These are phyloP conservation scores for Pectinophora gossypiella DNA, from an alignment of 1,140 invertebrate species.

Conservation along the genomic window DNA sequence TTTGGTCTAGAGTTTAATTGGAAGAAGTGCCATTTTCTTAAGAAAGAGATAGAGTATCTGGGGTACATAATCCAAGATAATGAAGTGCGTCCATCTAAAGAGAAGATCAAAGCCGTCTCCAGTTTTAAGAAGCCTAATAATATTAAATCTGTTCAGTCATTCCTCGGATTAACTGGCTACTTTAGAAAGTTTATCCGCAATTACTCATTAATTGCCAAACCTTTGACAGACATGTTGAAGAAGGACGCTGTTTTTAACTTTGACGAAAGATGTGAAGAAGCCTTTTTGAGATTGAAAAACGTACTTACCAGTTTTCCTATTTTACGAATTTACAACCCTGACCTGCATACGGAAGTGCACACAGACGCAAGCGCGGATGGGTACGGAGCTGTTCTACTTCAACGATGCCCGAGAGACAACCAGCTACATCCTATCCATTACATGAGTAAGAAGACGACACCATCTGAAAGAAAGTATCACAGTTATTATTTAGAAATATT, in stretches of 20 bases:
- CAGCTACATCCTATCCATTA: constrained; percentile 30
- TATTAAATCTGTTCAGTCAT: constrained; percentile 20
- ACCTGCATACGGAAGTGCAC: neutral
- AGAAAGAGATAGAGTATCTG: constrained; percentile 28
- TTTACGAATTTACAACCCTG: neutral
- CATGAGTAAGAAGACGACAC: constrained; percentile 35
- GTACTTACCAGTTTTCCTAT: constrained; percentile 24
- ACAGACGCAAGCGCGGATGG: constrained; percentile 11
- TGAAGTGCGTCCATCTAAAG: constrained; percentile 16
- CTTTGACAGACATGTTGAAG: constrained; percentile 30
- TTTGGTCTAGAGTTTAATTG: constrained; percentile 18
- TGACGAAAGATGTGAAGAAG: constrained; percentile 11
- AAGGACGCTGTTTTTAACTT: constrained; percentile 30
- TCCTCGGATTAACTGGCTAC: constrained; percentile 28
- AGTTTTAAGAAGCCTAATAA: constrained; percentile 30
- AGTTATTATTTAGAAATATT: constrained; percentile 14
- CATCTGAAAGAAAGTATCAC: constrained; percentile 25
- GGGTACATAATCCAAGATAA: constrained; percentile 18
- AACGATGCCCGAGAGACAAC: constrained; percentile 32
- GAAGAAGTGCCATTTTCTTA: constrained; percentile 35
- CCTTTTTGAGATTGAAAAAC: constrained; percentile 21
- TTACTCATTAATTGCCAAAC: constrained; percentile 37
- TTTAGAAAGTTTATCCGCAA: constrained; percentile 41
- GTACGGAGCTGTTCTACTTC: constrained; percentile 39
- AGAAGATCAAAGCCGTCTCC: constrained; percentile 27